Conservation (phyloP, 2,113 vertebrate genomes). For the Ageneiosus marmoratus region DNA sequence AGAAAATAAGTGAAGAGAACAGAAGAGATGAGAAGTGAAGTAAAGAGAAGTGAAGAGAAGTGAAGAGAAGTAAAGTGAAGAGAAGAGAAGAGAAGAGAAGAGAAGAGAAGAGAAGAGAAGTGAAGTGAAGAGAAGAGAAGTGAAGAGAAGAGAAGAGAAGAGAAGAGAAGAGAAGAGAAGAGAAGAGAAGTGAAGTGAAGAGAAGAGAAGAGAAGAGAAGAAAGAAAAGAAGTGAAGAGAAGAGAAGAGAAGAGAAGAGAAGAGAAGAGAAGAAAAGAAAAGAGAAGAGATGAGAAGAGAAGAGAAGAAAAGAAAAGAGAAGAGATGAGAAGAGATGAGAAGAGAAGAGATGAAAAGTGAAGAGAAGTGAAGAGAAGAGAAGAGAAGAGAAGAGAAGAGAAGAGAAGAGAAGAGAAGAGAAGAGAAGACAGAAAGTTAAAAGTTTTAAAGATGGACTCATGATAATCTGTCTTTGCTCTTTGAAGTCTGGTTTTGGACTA, state of each 20-base stretch:
- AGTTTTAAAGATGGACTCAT: constrained; percentile 52
- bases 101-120: not conserved
- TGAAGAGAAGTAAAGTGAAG: not conserved
- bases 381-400: not conserved
- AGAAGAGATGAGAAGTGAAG: not conserved
- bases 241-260: not conserved
- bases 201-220: not conserved
- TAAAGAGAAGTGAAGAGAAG: not conserved
- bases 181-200: not conserved
- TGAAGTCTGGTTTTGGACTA: not conserved
- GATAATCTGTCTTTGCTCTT: constrained; percentile 44
- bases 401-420: not conserved
- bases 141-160: not conserved
- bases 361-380: constrained; percentile 31
- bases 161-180: not conserved
- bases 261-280: not conserved
- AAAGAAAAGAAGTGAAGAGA: not conserved
- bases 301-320: not conserved
- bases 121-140: not conserved
- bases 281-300: not conserved
- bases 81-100: not conserved
- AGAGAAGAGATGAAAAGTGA: constrained; percentile 35
- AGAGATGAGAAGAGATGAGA: not conserved
- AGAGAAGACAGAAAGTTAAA: constrained; percentile 54
- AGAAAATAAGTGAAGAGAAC: too few relatives aligned